phyloP scores from a whole-genome alignment of 2,888 invertebrate species.

The Thymelicus sylvestris region DNA sequence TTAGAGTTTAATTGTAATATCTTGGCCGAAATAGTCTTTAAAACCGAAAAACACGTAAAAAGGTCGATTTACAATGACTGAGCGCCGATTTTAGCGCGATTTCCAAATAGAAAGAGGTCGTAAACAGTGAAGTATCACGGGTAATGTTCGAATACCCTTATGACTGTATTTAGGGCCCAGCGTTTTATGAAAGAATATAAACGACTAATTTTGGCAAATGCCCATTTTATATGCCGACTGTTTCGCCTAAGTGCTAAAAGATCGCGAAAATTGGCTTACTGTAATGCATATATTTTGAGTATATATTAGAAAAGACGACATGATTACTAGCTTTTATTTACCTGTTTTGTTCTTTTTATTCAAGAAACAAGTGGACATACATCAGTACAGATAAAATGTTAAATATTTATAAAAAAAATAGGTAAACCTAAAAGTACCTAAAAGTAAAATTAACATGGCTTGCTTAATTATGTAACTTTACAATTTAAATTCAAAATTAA shows the following conservation, averaged over 20 bases:
- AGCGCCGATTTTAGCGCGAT: conserved; percentile 12
- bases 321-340: no score
- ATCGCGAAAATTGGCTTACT: not conserved
- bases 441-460: no score
- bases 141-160: conserved; percentile 24
- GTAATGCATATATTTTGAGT: not conserved
- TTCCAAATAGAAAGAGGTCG: conserved; percentile 15
- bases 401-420: no score
- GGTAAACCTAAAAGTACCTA: no score
- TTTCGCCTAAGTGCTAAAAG: conserved; percentile 16
- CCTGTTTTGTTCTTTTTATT: no score
- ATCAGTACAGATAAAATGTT: no score
- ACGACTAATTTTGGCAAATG: conserved; percentile 30
- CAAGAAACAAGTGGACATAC: no score
- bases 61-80: conserved; percentile 24
- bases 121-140: conserved; percentile 23
- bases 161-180: conserved; percentile 17
- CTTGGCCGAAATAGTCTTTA: conserved; percentile 10
- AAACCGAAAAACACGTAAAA: conserved; percentile 25
- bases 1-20: conserved; percentile 11
- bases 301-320: no score
- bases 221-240: conserved; percentile 29
- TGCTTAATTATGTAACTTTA: no score
- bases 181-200: conserved; percentile 32
- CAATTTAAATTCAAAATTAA: no score